Base-by-base conservation (phyloP, 2,113 vertebrate genomes). In the Eurystomus gularis region DNA sequence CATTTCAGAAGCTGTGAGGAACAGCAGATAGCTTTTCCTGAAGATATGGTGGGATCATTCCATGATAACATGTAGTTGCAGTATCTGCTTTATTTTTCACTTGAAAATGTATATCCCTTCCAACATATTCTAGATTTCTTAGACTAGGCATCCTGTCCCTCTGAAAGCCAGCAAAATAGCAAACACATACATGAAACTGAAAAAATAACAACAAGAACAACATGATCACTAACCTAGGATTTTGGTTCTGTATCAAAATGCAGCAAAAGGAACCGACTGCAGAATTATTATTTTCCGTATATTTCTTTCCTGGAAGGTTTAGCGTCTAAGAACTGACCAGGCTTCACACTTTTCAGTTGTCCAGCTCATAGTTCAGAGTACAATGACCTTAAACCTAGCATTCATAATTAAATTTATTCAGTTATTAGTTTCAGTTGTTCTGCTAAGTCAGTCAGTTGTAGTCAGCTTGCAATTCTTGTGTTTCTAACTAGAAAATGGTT, bases 61-160 rank as follows among this genome's bases (percentile, higher is more conserved):
- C 29, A n/a, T 37, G 35, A 49, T 16, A 69, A 62, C 17, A 14
- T 10, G 46, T 21, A 66, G 24, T 60, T 0, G 0, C 26, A 51
- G 17, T 9, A 2, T 31, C 60, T 77, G 26, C 46, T 92, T 66
- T 33, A 19, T 44, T 80, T 81, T 88, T 62, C 79, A 88, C 18
- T 18, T 60, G 54, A 86, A 82, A 87, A 70, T 21, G 26, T 0
- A 37, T 10, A 60, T 10, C 12, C 15, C 28, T 86, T 78, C 15
- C 52, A 94, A 42, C 11, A 26, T 33, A 35, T 3, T 71, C 31
- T 33, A 44, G 5, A 6, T 76, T 77, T 88, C 51, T 71, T 86
- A 49, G 31, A 73, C 49, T 21, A 9, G 21, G 20, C 35, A 13
- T 72, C 48, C 42, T 83, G 28, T 42, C 54, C 35, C 10, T 78